Evolutionary conservation across 2,797 vertebrate genomes (phyloP).

Genomic region (Cuculus canorus): DNA sequence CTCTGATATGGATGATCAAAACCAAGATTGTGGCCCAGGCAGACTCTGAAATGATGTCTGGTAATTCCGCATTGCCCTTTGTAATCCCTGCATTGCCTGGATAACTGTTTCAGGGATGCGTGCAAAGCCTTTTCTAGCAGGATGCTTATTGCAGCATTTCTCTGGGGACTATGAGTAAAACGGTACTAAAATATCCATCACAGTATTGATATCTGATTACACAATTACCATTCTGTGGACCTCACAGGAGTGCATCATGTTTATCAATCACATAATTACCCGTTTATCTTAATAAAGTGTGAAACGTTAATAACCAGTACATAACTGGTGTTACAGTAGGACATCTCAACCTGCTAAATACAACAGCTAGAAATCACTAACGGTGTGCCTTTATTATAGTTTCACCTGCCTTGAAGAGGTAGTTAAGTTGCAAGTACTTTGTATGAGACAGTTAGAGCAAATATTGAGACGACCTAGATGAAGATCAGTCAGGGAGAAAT

Average conservation of each 20-base stretch:
- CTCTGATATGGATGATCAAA: background rate
- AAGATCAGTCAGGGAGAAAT: background rate
- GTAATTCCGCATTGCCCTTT: background rate
- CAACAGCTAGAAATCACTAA: background rate
- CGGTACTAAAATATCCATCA: background rate
- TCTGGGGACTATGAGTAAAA: background rate
- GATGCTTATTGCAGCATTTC: background rate
- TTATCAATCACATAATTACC: background rate
- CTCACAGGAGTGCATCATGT: background rate
- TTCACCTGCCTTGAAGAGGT: background rate
- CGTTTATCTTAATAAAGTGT: background rate
- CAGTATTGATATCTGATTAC: background rate
- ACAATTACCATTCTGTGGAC: background rate
- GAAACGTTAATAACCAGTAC: background rate
- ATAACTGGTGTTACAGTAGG: background rate
- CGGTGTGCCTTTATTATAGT: background rate
- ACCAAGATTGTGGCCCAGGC: background rate
- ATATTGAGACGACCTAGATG: background rate
- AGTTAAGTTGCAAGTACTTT: background rate
- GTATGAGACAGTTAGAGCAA: background rate
- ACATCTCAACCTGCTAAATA: background rate
- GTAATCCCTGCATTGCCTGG: background rate
- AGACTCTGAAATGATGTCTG: background rate
- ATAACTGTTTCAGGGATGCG: background rate
- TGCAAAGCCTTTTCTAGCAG: background rate